Conservation (phyloP, 2,888 invertebrate genomes). For the Drosophila prolongata region DNA sequence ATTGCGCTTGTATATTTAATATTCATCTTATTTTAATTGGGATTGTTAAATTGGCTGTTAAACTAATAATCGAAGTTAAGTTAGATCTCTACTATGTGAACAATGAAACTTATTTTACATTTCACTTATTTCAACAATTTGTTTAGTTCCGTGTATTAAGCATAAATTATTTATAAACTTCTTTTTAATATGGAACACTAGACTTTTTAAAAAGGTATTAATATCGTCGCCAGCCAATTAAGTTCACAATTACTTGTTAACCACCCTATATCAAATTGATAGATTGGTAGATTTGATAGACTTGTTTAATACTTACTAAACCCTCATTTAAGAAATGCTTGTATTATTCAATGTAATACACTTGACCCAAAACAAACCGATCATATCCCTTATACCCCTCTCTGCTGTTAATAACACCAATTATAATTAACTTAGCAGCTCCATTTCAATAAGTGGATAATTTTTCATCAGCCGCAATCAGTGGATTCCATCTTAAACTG, state of each 20-base stretch:
- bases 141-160: not conserved
- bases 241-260: constrained; percentile 6
- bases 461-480: constrained; percentile 22
- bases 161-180: constrained; percentile 21
- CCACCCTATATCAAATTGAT: not conserved
- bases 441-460: constrained; percentile 23
- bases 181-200: constrained; percentile 3
- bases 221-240: constrained; percentile 22
- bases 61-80: constrained; percentile 4
- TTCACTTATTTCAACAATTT: not conserved
- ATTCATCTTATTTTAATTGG: constrained; percentile 8
- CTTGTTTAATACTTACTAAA: not conserved
- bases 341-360: too few species aligned
- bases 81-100: not conserved
- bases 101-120: not conserved
- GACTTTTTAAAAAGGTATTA: constrained; percentile 23
- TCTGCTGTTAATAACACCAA: constrained; percentile 1
- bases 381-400: not conserved
- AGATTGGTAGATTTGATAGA: not conserved
- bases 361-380: not conserved
- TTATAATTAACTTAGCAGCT: constrained; percentile 15
- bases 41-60: not conserved
- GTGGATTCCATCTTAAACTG: constrained; percentile 13
- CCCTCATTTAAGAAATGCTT: too few species aligned
- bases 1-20: too few species aligned